phyloP scores from a whole-genome alignment of 2,888 invertebrate genomes.

The Cephalotes varians region DNA sequence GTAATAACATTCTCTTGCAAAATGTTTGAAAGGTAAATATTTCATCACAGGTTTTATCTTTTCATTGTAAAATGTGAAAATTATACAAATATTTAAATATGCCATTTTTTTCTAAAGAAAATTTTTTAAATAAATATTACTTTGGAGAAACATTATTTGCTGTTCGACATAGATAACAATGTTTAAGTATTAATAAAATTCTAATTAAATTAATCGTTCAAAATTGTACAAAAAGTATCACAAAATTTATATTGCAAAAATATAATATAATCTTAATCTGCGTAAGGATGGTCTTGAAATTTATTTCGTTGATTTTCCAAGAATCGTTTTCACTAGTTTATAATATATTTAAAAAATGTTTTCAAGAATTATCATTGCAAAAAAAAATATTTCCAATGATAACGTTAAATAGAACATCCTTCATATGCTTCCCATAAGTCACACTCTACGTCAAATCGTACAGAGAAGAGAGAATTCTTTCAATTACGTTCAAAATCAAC shows the following conservation, averaged over 20 bases:
- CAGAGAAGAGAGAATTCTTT: constrained; percentile 68
- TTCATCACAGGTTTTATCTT: not conserved
- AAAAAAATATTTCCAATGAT: constrained; percentile 13
- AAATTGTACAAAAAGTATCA: not conserved
- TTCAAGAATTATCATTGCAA: constrained; percentile 6
- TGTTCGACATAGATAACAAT: not conserved
- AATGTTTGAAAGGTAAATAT: constrained; percentile 2
- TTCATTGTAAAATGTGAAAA: not conserved
- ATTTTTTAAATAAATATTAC: not conserved
- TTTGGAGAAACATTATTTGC: not conserved
- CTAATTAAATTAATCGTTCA: constrained; percentile 7
- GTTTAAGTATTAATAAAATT: constrained; percentile 1
- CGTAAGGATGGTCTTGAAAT: not conserved
- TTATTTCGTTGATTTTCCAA: not conserved
- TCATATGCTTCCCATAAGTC: constrained; percentile 59
- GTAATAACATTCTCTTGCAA: not conserved
- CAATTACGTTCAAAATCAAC: constrained; percentile 68
- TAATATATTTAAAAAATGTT: not conserved
- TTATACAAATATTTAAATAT: not conserved
- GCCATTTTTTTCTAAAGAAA: not conserved
- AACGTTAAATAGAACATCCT: constrained; percentile 42
- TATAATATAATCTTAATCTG: not conserved
- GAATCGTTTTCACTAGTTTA: not conserved
- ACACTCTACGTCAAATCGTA: constrained; percentile 79
- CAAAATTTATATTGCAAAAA: not conserved